Percentiles rank a stretch among this genome's conserved stretches.
phyloP scores from a whole-genome alignment of 2,888 invertebrate genomes.

The Magallana nippona region DNA sequence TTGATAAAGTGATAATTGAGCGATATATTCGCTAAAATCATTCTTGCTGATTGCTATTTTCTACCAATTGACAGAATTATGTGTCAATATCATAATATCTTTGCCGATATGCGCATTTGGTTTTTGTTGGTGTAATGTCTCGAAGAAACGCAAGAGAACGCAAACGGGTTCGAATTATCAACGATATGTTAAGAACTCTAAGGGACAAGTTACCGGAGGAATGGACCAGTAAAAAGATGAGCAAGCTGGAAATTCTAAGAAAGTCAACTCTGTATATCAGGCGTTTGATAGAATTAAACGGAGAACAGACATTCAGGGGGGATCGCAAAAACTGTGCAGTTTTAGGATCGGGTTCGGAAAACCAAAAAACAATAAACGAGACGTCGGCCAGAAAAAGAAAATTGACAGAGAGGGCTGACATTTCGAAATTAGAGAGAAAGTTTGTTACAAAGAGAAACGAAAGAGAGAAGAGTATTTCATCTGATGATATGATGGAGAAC shows the following conservation, averaged over 20 bases:
- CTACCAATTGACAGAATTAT: not conserved
- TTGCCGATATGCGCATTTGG: not conserved
- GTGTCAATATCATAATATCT: not conserved
- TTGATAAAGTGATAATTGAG: not conserved
- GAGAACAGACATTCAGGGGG: not conserved
- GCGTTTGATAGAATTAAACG: not conserved
- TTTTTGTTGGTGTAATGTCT: not conserved
- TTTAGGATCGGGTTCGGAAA: too few relatives aligned
- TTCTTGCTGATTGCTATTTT: not conserved
- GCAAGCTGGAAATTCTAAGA: slow-evolving; percentile 25
- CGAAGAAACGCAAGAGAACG: slow-evolving; percentile 24
- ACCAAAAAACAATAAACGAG: too few relatives aligned
- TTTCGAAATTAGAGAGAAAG: not conserved
- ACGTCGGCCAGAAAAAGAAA: too few relatives aligned
- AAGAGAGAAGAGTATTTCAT: not conserved
- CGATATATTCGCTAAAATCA: not conserved
- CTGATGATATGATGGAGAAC: not conserved
- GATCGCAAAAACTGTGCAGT: too few relatives aligned
- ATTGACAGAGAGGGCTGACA: not conserved
- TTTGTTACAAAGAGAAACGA: not conserved
- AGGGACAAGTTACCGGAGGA: slow-evolving; percentile 12
- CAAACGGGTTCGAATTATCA: not conserved
- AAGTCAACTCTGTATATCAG: slow-evolving; percentile 29
- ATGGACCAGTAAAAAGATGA: slow-evolving; percentile 34
- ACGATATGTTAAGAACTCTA: slow-evolving; percentile 8